Base-by-base conservation (phyloP, 2,888 invertebrate species). In the Brachyopa scutellaris region DNA sequence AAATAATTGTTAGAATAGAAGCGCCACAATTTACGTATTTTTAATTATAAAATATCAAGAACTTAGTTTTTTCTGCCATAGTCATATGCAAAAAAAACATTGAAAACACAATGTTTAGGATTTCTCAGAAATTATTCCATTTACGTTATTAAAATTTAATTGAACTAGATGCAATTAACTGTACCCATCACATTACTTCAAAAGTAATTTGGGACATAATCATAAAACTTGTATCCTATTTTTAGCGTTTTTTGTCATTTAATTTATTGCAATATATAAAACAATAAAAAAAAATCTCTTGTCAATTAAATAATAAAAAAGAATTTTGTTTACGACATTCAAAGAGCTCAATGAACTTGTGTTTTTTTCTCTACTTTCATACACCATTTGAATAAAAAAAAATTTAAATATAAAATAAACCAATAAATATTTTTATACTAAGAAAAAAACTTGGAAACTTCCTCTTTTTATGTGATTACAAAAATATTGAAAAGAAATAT, bases 381-480 rank as follows among this genome's bases (percentile, higher is more conserved):
- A 69, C 31, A 74, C 38, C 36, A 73, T 23, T 40, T 59, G 6
- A 66, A 59, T 11, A 31, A 61, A 53, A 64, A 45, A 47, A 38
- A 62, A 38, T 5, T 26, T 5, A 33, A 47, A 9, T 23, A 59
- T 21, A 72, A 51, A 55, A 31, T 26, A 36, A 57, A 61, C 47
- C 8, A 57, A 49, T 11, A 76, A 61, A 72, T 82, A 82, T 82
- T 82, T 82, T 76, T 82, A 72, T 82, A 82, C 82, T 70, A 82
- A 77, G 45, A 77, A 77, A 77, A 49, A 38, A 73, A 83, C 66
- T 74, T 74, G 73, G 40, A 72, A 76, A 82, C 84, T 84, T 84
- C 84, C 78, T 84, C 70, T 79, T 67, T 76, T 78, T 67, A 85
- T 84, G 84, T 84, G 84, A 84, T 84, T 84, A 74, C 61, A 74